phyloP scores from a whole-genome alignment of 1,140 invertebrate genomes.

The Orius laevigatus region DNA sequence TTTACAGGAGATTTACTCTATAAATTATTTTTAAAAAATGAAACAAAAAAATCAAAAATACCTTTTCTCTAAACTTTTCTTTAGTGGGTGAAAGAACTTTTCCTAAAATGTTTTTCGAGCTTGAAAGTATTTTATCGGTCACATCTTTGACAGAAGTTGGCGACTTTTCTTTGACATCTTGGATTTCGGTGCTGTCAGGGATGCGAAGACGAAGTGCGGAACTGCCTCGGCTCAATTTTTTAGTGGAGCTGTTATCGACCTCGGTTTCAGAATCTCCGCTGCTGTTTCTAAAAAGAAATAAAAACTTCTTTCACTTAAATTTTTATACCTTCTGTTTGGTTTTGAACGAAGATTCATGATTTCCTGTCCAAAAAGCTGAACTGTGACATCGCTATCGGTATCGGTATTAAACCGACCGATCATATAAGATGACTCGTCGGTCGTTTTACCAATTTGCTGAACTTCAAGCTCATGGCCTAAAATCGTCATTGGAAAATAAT shows the following conservation, averaged over 20 bases:
- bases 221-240: slow-evolving; percentile 5
- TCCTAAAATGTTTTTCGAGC: slow-evolving; percentile 59
- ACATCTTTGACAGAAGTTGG: slow-evolving; percentile 46
- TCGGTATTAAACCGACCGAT: slow-evolving; percentile 64
- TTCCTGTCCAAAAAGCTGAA: slow-evolving; percentile 52
- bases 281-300: slow-evolving; percentile 3
- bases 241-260: neutral
- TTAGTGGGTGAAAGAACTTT: slow-evolving; percentile 62
- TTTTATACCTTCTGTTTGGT: neutral
- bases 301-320: neutral
- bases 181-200: slow-evolving; percentile 12
- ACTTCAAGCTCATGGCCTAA: slow-evolving; percentile 70
- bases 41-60: slow-evolving; percentile 4
- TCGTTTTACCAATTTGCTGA: slow-evolving; percentile 51
- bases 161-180: slow-evolving; percentile 26
- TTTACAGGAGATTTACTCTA: slow-evolving; percentile 20
- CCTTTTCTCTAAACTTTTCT: slow-evolving; percentile 34
- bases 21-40: no score
- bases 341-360: slow-evolving; percentile 38
- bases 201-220: slow-evolving; percentile 12
- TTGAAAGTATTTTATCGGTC: slow-evolving; percentile 52
- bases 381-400: slow-evolving; percentile 53
- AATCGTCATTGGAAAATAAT: neutral
- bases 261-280: slow-evolving; percentile 3
- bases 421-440: slow-evolving; percentile 71